A percentile compares a stretch with the other conserved stretches of the same genome.
Evolutionary conservation across 1,140 invertebrate species (phyloP).

Genomic region (Diprion similis): DNA sequence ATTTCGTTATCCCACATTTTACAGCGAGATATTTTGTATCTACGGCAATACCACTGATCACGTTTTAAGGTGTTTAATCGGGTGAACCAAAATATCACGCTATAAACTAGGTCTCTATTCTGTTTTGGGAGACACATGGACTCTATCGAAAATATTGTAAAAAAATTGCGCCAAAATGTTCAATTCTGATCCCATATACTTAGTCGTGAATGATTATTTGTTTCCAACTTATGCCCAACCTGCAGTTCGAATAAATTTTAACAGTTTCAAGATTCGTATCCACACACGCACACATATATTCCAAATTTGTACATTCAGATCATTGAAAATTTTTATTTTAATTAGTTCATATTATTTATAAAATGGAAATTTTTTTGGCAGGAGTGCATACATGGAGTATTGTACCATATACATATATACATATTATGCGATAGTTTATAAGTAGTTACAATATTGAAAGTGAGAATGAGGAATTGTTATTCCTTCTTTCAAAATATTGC

Average conservation of each 20-base stretch:
- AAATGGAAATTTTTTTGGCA: background rate
- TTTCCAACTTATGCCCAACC: background rate
- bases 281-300: background rate
- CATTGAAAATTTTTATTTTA: background rate
- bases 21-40: background rate
- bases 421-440: background rate
- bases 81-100: background rate
- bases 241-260: slow-evolving; percentile 1
- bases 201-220: background rate
- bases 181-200: background rate
- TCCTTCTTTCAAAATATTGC: background rate
- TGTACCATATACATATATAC: background rate
- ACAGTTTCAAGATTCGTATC: background rate
- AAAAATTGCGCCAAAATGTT: slow-evolving; percentile 2
- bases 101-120: background rate
- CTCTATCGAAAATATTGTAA: background rate
- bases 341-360: background rate
- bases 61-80: background rate
- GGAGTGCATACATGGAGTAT: background rate
- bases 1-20: background rate
- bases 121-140: background rate
- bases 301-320: background rate
- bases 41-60: background rate
- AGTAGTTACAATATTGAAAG: background rate
- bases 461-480: background rate